A percentile compares a stretch with the other conserved stretches of the same genome.
These are phyloP conservation scores for Chamaetylas fuelleborni DNA, from an alignment of 2,113 vertebrate species.

Conservation along the genomic window DNA sequence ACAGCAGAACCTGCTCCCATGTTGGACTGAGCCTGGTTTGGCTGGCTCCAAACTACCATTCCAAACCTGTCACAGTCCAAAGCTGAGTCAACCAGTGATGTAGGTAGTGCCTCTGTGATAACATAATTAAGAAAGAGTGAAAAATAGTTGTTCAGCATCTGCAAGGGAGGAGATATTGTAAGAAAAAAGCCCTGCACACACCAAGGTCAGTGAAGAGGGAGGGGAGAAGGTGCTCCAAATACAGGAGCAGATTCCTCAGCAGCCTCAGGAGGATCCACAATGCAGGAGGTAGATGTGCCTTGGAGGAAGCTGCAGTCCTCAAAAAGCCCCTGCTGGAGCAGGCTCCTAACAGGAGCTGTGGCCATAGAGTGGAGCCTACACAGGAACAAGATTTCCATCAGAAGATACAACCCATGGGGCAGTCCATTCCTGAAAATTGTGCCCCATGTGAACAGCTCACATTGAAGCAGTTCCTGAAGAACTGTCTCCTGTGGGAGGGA, in stretches of 20 bases:
- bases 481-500: not conserved
- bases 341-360: not conserved
- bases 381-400: not conserved
- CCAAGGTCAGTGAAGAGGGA: not conserved
- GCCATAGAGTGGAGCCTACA: not conserved
- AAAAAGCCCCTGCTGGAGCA: not conserved
- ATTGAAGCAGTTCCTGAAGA: not conserved
- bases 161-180: not conserved
- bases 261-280: not conserved
- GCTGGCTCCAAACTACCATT: not conserved
- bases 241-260: not conserved
- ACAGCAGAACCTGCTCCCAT: not conserved
- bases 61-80: not conserved
- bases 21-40: not conserved
- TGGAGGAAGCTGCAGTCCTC: not conserved
- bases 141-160: not conserved
- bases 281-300: not conserved
- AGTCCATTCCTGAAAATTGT: not conserved
- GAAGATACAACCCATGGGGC: not conserved
- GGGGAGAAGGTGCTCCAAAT: not conserved
- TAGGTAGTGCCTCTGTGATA: fast-evolving
- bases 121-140: not conserved
- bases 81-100: not conserved
- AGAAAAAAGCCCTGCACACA: not conserved
- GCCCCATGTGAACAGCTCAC: not conserved